Base-by-base conservation (phyloP, 2,888 invertebrate species). In the Thumatha senex region DNA sequence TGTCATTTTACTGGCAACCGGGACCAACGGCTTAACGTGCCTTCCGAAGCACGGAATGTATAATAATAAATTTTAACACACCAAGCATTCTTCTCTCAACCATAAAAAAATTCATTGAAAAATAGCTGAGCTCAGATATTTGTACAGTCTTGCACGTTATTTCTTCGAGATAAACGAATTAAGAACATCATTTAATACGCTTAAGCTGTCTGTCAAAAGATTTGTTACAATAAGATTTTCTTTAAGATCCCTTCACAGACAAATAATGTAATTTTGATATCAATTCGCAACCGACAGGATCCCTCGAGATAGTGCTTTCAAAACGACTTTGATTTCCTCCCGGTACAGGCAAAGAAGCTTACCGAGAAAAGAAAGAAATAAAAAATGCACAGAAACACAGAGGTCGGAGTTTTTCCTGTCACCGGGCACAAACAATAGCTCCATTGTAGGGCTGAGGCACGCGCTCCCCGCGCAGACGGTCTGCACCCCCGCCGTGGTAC, bases 361-460 rank as follows among this genome's bases (percentile, higher is more conserved):
- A 81, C 82, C 65, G 78, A 84, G 80, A 84, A 82, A 80, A 79
- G 80, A 82, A 76, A 84, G 77, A 80, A 87, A 89, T 87, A 89
- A 90, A 90, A 89, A 89, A 88, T 86, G 86, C 87, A 88, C 83
- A 87, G 89, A 86, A 89, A 89, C 89, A 89, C 87, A 85, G 90
- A 88, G 90, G 90, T 90, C 83, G 89, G 87, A 89, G 91, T 89
- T 91, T 91, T 90, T 90, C 90, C 90, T 89, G 90, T 89, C 90
- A 89, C 89, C 89, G 89, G 85, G 85, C 84, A 89, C 88, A 90
- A 90, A 91, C 91, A 91, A 91, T 90, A 84, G 80, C 77, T 80
- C 85, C 70, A 89, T 89, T 89, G 89, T 91, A 78, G 76, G 69
- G 65, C 69, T 70, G 67, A 66, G 71, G 66, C 63, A 64, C 70